Evolutionary conservation across 1,140 invertebrate species (phyloP), one percentile per base, ranked within the genome.

Genomic region (Caligus rogercresseyi): DNA sequence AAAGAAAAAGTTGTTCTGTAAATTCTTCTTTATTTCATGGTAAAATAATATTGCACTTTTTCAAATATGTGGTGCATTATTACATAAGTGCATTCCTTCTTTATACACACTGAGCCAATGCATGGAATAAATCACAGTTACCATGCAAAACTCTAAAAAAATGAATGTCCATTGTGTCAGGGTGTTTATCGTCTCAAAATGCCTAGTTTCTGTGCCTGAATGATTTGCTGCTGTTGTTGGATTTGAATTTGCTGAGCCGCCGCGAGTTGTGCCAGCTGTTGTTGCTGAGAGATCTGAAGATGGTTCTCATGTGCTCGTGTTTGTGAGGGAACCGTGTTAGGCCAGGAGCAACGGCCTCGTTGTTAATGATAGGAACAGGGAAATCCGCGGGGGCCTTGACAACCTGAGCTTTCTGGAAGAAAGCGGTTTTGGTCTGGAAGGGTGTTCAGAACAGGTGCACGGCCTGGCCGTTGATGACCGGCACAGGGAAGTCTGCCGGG

Each of bases 171-270:
- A 43, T 43, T n/a, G 31, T n/a, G n/a, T n/a, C n/a, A n/a, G n/a
- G n/a, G n/a, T n/a, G n/a, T 43, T 43, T 43, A 43, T 43, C 31
- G 31, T 43, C n/a, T 43, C 31, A 43, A 43, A 43, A 43, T 43
- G 7, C 31, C 31, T n/a, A 43, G n/a, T 43, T 43, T 43, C n/a
- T 43, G 31, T 11, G 57, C 57, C 20, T 60, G 20, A 3, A 60
- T 60, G 21, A 24, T 25, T 43, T 60, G 57, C 24, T 60, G 57
- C 21, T 60, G 57, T 43, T 60, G 57, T 21, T 13, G 2, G 24
- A 60, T 60, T 31, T 60, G 57, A 21, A 60, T 60, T 25, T 26
- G 57, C 21, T 60, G 57, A 18, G 24, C 24, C 15, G 57, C 57
- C 2, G 18, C 25, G 18, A 26, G 57, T 43, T 60, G 57, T 24